Evolutionary conservation across 2,888 invertebrate species (phyloP), one percentile per base, ranked within the genome.

Genomic region (Drosophila multiciliata): DNA sequence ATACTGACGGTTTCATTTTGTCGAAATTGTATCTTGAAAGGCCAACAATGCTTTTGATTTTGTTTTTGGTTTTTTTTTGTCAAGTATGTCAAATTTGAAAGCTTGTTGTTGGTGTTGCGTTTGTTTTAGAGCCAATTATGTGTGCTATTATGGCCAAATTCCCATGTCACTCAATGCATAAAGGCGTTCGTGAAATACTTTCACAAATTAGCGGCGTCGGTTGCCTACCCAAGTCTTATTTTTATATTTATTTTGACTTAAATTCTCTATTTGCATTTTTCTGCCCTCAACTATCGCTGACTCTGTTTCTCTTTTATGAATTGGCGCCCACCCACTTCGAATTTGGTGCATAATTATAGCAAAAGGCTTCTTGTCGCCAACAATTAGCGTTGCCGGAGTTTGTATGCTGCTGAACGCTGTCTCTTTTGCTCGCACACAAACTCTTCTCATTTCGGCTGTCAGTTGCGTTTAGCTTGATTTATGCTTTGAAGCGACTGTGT

Each of bases 131-230:
- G 83, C 88, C 86, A 87, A 87, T 87, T 87, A 87, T 89, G 87
- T 70, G 79, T 72, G 79, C 88, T 85, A 87, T 90, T 88, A 90
- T 86, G 87, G 86, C 83, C 80, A 85, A 86, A 87, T 86, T 87
- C 90, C 76, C 87, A 87, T 88, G 87, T 87, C 87, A 90, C 77
- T 87, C 87, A 88, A 68, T 82, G 86, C 83, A 87, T 80, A 73
- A 81, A 80, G 73, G 73, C 84, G 75, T 75, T 78, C 67, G 74
- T 80, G 80, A 87, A 83, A 87, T 83, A 90, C 87, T 81, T 83
- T 83, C 78, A 90, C 90, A 87, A 90, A 87, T 87, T 87, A 83
- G 89, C 86, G 69, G 49, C 77, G 68, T 80, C 74, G 70, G 53
- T 38, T 55, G 55, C 26, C 55, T 72, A 60, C 66, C 66, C 61